These are phyloP conservation scores for Nautilus pompilius DNA, from an alignment of 1,140 invertebrate species.

Conservation along the genomic window DNA sequence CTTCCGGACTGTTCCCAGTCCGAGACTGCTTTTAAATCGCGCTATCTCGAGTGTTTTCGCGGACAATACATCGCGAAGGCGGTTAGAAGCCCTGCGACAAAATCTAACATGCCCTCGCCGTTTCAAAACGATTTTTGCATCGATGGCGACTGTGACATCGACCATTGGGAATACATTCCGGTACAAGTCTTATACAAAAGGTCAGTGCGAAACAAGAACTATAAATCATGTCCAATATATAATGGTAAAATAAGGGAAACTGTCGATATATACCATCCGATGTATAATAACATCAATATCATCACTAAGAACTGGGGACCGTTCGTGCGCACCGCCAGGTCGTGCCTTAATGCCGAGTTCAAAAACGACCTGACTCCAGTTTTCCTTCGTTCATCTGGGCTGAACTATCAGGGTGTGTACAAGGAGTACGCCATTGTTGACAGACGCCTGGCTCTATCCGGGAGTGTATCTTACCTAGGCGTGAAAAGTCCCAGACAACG, in stretches of 20 bases:
- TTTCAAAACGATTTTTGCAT: neutral
- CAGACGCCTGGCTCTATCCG: slow-evolving; percentile 31
- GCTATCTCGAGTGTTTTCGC: neutral
- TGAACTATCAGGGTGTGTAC: slow-evolving; percentile 45
- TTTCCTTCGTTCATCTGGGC: slow-evolving; percentile 33
- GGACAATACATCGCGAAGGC: neutral
- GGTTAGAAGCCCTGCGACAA: neutral
- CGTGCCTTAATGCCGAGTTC: no score
- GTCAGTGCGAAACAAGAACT: no score
- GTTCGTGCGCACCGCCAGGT: no score
- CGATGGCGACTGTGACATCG: neutral
- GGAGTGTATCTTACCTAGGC: slow-evolving; percentile 34
- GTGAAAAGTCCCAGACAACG: slow-evolving; percentile 35
- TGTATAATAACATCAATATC: no score
- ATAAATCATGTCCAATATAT: no score
- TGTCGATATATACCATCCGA: no score
- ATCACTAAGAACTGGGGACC: no score
- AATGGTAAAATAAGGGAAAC: no score
- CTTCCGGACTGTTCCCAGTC: slow-evolving; percentile 12
- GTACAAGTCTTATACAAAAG: neutral
- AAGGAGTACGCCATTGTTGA: slow-evolving; percentile 45
- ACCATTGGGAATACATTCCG: neutral
- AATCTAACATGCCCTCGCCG: neutral
- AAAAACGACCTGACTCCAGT: no score
- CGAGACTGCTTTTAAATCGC: neutral